Percentiles rank a stretch among this genome's conserved stretches.
Evolutionary conservation across 2,113 vertebrate species (phyloP).

Genomic region (Misgurnus anguillicaudatus): DNA sequence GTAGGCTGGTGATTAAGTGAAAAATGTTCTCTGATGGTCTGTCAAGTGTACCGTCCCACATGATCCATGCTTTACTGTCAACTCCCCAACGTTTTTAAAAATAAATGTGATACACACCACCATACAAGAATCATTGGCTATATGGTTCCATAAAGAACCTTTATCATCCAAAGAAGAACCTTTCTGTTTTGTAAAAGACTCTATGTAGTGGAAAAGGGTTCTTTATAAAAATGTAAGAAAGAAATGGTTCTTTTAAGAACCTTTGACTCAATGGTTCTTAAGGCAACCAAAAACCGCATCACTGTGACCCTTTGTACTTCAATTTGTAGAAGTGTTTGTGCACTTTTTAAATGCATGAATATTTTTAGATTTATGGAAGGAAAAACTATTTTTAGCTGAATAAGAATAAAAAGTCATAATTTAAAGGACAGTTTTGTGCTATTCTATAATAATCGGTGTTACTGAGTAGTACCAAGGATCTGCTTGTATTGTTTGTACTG

Average conservation of each 20-base stretch:
- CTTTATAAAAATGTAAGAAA: too few relatives aligned
- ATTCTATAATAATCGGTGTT: background rate
- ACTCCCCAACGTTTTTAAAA: background rate
- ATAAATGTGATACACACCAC: too few relatives aligned
- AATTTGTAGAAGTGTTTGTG: too few relatives aligned
- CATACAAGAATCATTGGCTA: too few relatives aligned
- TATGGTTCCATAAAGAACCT: too few relatives aligned
- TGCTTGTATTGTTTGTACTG: background rate
- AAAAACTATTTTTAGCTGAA: background rate
- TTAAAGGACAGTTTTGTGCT: background rate
- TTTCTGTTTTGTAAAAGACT: too few relatives aligned
- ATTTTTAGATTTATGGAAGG: conserved; percentile 7
- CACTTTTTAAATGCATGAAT: background rate
- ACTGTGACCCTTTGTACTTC: too few relatives aligned
- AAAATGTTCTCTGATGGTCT: background rate
- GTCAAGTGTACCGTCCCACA: background rate
- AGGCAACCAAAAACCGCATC: too few relatives aligned
- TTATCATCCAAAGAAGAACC: too few relatives aligned
- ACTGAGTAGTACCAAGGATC: background rate
- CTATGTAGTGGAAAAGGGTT: too few relatives aligned
- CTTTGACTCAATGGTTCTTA: too few relatives aligned
- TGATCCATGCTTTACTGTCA: conserved; percentile 17
- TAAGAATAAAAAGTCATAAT: background rate
- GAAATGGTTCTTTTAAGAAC: too few relatives aligned
- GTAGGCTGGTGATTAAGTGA: conserved; percentile 24